A percentile compares a stretch with the other conserved stretches of the same genome.
phyloP scores from a whole-genome alignment of 1,140 invertebrate species.

The Zaprionus nigranus region DNA sequence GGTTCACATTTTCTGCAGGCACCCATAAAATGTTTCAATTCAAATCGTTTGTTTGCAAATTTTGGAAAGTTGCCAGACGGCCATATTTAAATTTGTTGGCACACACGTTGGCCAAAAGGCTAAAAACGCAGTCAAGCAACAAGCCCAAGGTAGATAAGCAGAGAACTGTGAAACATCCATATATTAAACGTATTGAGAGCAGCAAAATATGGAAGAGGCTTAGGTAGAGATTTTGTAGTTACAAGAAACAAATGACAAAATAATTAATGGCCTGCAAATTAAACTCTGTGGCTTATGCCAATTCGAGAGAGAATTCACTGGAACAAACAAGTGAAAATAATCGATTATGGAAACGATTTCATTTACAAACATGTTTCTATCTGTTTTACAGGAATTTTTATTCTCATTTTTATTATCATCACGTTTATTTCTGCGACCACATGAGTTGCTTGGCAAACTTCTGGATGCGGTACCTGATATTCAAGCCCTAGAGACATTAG shows the following conservation, averaged over 20 bases:
- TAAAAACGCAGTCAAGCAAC: not conserved
- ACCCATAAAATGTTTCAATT: slow-evolving; percentile 8
- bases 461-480: slow-evolving; percentile 79
- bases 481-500: slow-evolving; percentile 74
- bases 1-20: not conserved
- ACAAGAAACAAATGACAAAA: slow-evolving; percentile 60
- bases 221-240: not conserved
- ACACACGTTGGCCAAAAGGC: slow-evolving; percentile 30
- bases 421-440: slow-evolving; percentile 82
- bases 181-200: not conserved
- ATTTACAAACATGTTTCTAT: not conserved
- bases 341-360: too few species aligned
- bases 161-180: slow-evolving; percentile 26
- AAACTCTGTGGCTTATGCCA: slow-evolving; percentile 53
- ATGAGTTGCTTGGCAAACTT: slow-evolving; percentile 82
- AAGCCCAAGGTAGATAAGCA: slow-evolving; percentile 48
- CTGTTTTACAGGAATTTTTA: slow-evolving; percentile 73
- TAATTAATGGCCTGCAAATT: slow-evolving; percentile 70
- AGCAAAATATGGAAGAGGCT: not conserved
- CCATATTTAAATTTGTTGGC: slow-evolving; percentile 50
- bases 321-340: not conserved
- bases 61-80: slow-evolving; percentile 46
- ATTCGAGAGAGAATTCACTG: slow-evolving; percentile 20
- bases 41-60: slow-evolving; percentile 12
- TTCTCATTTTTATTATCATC: slow-evolving; percentile 83